These are phyloP conservation scores for Drosophila nigromelanica DNA, from an alignment of 1,140 invertebrate species.

Conservation along the genomic window DNA sequence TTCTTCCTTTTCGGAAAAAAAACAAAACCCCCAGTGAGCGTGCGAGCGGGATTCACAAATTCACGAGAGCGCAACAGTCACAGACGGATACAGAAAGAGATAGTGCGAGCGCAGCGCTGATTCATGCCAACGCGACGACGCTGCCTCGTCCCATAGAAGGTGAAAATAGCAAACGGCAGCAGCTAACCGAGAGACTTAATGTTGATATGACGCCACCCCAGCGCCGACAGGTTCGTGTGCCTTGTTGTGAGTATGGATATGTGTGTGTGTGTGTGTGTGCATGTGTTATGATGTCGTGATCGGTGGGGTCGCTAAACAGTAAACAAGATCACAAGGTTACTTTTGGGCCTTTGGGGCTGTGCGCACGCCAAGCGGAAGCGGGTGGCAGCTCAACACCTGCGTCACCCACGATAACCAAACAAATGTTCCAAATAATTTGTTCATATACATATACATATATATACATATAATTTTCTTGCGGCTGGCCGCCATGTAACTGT, in stretches of 20 bases:
- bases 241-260: constrained; percentile 10
- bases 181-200: constrained; percentile 43
- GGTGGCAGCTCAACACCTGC: constrained; percentile 51
- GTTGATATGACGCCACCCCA: constrained; percentile 77
- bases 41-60: constrained; percentile 67
- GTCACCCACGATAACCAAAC: constrained; percentile 35
- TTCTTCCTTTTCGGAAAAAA: constrained; percentile 77
- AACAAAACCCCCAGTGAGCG: constrained; percentile 62
- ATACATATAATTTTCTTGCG: constrained; percentile 7
- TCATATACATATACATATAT: not conserved
- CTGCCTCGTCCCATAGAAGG: constrained; percentile 70
- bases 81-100: constrained; percentile 19
- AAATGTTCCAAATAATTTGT: constrained; percentile 42
- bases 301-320: constrained; percentile 78
- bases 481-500: constrained; percentile 37
- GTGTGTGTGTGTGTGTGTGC: constrained; percentile 19
- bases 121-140: constrained; percentile 76
- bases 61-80: constrained; percentile 26
- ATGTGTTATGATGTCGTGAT: constrained; percentile 48
- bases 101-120: constrained; percentile 49
- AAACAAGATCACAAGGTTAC: constrained; percentile 81
- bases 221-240: constrained; percentile 62
- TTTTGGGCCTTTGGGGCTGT: constrained; percentile 53
- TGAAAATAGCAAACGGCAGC: constrained; percentile 72
- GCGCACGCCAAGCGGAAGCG: constrained; percentile 79